Percentiles rank a stretch among this genome's conserved stretches.
phyloP scores from a whole-genome alignment of 2,888 invertebrate species.

The Heliconius aoede region DNA sequence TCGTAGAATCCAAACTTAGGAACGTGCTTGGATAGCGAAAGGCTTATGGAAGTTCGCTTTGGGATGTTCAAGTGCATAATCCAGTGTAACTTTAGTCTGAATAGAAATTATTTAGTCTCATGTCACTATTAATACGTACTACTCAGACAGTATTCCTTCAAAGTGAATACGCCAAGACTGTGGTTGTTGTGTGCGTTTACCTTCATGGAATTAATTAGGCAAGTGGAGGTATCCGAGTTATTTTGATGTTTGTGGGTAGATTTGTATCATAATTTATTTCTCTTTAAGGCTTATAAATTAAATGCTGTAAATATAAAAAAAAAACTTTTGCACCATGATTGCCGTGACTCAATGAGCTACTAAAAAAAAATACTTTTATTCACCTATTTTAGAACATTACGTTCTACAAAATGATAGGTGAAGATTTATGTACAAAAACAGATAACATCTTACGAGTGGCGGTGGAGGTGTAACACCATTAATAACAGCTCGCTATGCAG shows the following conservation, averaged over 20 bases:
- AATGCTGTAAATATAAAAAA: too few species aligned
- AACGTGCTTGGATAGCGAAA: conserved; percentile 45
- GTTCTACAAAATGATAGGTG: not conserved
- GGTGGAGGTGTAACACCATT: conserved; percentile 15
- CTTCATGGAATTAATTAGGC: conserved; percentile 2
- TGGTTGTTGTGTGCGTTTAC: conserved; percentile 4
- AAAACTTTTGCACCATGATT: too few species aligned
- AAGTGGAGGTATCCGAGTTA: not conserved
- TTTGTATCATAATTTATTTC: too few species aligned
- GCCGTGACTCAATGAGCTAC: not conserved
- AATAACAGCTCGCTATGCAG: conserved; percentile 16
- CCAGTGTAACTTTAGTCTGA: conserved; percentile 34
- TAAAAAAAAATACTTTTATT: not conserved
- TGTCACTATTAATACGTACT: conserved; percentile 1
- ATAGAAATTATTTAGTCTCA: conserved; percentile 22
- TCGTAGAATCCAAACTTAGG: conserved; percentile 51
- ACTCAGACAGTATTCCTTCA: not conserved
- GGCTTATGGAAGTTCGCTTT: conserved; percentile 44
- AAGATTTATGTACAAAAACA: not conserved
- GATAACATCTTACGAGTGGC: not conserved
- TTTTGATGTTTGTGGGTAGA: not conserved
- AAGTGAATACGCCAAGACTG: conserved; percentile 16
- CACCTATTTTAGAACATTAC: not conserved
- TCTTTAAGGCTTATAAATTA: too few species aligned
- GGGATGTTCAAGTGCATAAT: conserved; percentile 36